A percentile compares a stretch with the other conserved stretches of the same genome.
Conservation (phyloP, 2,888 invertebrate genomes). For the Caenorhabditis sp. region DNA sequence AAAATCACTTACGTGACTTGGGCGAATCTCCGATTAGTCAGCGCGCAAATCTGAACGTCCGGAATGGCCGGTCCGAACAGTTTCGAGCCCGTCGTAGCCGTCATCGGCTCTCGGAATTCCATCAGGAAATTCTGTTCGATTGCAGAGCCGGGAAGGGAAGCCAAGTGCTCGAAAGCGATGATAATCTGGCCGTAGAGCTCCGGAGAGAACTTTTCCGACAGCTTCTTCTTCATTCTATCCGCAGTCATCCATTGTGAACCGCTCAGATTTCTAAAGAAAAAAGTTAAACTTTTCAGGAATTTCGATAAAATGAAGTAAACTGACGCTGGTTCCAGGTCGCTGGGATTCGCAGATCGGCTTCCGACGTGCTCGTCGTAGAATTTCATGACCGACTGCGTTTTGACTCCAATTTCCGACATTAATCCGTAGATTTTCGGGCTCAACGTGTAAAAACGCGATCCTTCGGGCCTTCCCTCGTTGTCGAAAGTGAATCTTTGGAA, state of each 20-base stretch:
- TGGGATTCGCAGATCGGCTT: constrained; percentile 27
- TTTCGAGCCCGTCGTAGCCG: constrained; percentile 64
- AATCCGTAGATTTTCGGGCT: constrained; percentile 89
- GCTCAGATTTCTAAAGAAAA: constrained; percentile 75
- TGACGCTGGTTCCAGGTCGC: constrained; percentile 59
- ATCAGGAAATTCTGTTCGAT: constrained; percentile 69
- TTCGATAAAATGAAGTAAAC: constrained; percentile 1
- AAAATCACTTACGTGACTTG: constrained; percentile 56
- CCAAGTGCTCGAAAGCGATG: constrained; percentile 76
- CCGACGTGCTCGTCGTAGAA: constrained; percentile 66
- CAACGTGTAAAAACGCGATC: constrained; percentile 92
- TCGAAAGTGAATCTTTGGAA: constrained; percentile 75
- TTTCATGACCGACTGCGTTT: constrained; percentile 65
- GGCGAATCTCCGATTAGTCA: constrained; percentile 65
- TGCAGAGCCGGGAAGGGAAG: constrained; percentile 66
- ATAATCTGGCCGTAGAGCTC: constrained; percentile 75
- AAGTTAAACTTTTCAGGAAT: neutral
- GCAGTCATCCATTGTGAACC: constrained; percentile 79
- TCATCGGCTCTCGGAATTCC: constrained; percentile 63
- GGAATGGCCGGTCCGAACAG: constrained; percentile 72
- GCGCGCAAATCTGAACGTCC: constrained; percentile 65
- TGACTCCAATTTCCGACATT: constrained; percentile 82
- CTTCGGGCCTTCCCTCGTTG: constrained; percentile 90
- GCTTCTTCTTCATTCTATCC: constrained; percentile 68
- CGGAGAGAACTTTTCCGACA: constrained; percentile 72